Percentiles rank a stretch among this genome's conserved stretches.
These are phyloP conservation scores for Connochaetes taurinus DNA, from an alignment of 2,113 vertebrate species.

Conservation along the genomic window DNA sequence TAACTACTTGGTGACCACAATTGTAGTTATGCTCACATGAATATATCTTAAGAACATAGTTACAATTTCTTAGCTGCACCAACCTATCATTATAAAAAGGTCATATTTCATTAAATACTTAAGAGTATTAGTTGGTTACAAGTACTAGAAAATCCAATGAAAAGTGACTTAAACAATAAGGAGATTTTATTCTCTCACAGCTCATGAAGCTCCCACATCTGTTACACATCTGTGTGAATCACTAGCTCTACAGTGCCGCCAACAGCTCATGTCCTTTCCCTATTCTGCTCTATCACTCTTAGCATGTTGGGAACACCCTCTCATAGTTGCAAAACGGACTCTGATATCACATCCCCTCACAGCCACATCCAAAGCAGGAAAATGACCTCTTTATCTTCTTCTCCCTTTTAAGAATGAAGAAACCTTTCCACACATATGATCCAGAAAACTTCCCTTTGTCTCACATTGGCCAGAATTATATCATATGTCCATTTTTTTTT, in stretches of 20 bases:
- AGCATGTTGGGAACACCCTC: neutral
- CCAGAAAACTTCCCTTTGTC: neutral
- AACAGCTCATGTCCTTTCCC: neutral
- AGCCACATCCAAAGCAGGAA: neutral
- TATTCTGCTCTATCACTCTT: neutral
- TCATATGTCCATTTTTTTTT: neutral
- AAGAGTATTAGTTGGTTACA: neutral
- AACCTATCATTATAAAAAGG: neutral
- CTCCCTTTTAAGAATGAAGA: neutral
- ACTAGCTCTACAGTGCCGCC: neutral
- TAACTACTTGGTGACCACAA: neutral
- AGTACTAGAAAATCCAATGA: neutral
- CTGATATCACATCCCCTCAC: neutral
- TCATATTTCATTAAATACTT: neutral
- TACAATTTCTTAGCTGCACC: neutral
- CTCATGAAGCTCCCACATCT: neutral
- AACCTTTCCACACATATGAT: neutral
- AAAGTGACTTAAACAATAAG: neutral
- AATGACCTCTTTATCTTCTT: neutral
- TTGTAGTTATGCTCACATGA: neutral
- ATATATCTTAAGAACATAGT: neutral
- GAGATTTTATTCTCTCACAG: neutral
- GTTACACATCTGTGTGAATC: neutral
- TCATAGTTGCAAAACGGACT: neutral
- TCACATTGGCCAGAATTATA: neutral